A percentile compares a stretch with the other conserved stretches of the same genome.
phyloP scores from a whole-genome alignment of 2,113 vertebrate species.

The Amphilophus citrinellus region DNA sequence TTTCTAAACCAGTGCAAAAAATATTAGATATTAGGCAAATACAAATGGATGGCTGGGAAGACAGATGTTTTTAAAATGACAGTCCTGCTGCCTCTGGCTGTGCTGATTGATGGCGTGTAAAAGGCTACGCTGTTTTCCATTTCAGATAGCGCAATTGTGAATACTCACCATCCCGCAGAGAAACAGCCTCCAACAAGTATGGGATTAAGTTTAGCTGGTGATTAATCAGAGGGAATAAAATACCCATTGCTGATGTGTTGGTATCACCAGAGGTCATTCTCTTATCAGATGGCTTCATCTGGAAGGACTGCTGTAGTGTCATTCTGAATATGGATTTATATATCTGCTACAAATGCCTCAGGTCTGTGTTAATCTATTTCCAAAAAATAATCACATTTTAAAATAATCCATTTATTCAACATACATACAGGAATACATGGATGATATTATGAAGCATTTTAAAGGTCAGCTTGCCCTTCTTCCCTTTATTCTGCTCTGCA shows the following conservation, averaged over 20 bases:
- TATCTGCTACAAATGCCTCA: not conserved
- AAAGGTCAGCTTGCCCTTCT: constrained; percentile 43
- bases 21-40: not conserved
- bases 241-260: constrained; percentile 27
- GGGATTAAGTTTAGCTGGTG: constrained; percentile 26
- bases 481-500: not conserved
- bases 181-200: constrained; percentile 17
- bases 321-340: not conserved
- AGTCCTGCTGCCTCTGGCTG: constrained; percentile 9
- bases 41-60: constrained; percentile 5
- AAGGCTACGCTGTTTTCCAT: constrained; percentile 20
- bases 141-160: constrained; percentile 16
- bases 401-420: constrained; percentile 16
- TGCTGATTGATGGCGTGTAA: constrained; percentile 40
- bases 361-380: constrained; percentile 18
- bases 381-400: constrained; percentile 12
- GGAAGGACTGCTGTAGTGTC: not conserved
- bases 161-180: constrained; percentile 26
- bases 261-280: constrained; percentile 34
- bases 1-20: not conserved
- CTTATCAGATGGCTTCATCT: constrained; percentile 18
- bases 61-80: constrained; percentile 27
- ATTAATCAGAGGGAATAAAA: constrained; percentile 59
- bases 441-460: constrained; percentile 37
- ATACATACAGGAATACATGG: not conserved